Base-by-base conservation (phyloP, 1,140 invertebrate genomes). In the Dendrolimus kikuchii region DNA sequence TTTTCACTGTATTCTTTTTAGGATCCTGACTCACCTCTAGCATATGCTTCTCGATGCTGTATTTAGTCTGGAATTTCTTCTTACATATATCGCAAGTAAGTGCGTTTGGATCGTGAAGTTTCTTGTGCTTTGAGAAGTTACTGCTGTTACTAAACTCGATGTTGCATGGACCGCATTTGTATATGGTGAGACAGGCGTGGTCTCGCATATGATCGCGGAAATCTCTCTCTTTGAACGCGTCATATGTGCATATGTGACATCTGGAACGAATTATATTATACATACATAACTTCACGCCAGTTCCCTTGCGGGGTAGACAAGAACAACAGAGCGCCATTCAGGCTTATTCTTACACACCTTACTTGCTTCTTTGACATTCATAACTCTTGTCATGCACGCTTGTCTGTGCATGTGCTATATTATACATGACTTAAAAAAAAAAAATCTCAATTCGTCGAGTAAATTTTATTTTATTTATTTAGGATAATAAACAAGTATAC, bases 101-200 rank as follows among this genome's bases (percentile, higher is more conserved):
- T 7, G 61, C 61, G 9, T 59, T 49, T 4, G 70, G 23, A 42
- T 75, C 72, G 59, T 86, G 83, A 0, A 80, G 65, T 43, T 88
- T 88, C 62, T 79, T 85, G 59, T 88, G 86, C 40, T 86, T 88
- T 38, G 71, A 65, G 57, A 77, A 86, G 53, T 88, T 86, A 43
- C 77, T 82, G 0, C 81, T 84, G 55, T 88, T 83, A 42, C 81
- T 81, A 62, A 88, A 88, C 0, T 66, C 57, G 10, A 75, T 77
- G 48, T 74, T 46, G 66, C 86, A 88, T 1, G 81, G 4, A 5
- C 74, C 68, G 49, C 86, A 88, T 47, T 74, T 67, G 59, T 82
- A 86, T 0, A 81, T 47, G 0, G 83, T 77, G 23, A 88, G 59
- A 0, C 60, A 65, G 2, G 64, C 83, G 61, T 88, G 86, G 4